Base-by-base conservation (phyloP, 1,140 invertebrate species). In the Dryas iulia region DNA sequence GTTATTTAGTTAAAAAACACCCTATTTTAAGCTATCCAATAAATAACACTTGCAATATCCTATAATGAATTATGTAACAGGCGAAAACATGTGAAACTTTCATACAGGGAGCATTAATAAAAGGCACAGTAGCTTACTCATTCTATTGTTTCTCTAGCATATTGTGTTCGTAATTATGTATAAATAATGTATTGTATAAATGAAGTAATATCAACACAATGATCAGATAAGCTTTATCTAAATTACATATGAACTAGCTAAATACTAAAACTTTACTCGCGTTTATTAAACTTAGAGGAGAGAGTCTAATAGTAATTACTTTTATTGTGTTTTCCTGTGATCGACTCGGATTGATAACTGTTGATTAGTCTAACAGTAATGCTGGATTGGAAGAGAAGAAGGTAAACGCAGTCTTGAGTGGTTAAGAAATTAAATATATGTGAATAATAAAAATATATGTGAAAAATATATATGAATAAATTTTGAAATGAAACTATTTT, bases 151-250 rank as follows among this genome's bases (percentile, higher is more conserved):
- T 47, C 39, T 47, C 7, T 21, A 21, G 7, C 18, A 47, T 47
- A 47, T 47, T 47, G 39, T 47, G 39, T 47, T 47, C 14, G 39
- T 47, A 47, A 47, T 47, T 47, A 47, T 47, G 18, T 47, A 47
- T 47, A 47, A 47, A 47, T 47, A 47, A 47, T 47, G 39, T 47
- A 21, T 47, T 47, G 39, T 47, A 47, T 21, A 47, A 47, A 21
- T 21, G 39, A 10, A 47, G 39, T 47, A 21, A 47, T 47, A 47
- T 47, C 2, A 21, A 47, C 39, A 47, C 39, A 47, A 47, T 47
- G 39, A 47, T 47, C 39, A 21, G 39, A 47, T 47, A 47, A 47
- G 18, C 39, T 47, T 47, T 47, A 47, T 47, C 39, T 47, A 47
- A 47, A 47, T 47, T 47, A 21, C 18, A 10, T 47, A 47, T 47